These are phyloP conservation scores for Lycaena phlaeas DNA, from an alignment of 2,888 invertebrate genomes.

Conservation along the genomic window DNA sequence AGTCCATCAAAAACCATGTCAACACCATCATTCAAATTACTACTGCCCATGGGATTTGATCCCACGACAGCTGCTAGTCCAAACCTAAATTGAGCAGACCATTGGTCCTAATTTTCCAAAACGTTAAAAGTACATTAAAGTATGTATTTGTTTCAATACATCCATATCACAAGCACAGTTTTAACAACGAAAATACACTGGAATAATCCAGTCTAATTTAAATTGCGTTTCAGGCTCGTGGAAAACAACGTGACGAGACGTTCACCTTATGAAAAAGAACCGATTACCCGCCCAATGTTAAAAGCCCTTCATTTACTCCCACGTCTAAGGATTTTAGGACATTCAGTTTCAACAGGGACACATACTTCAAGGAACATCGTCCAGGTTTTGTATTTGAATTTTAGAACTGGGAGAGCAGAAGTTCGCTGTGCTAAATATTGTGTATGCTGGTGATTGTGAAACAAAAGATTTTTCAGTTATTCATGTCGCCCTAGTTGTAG, in stretches of 20 bases:
- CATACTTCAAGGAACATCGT: background rate
- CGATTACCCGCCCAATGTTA: conserved; percentile 13
- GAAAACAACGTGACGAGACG: conserved; percentile 29
- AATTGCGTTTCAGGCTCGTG: conserved; percentile 24
- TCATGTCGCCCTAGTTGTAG: conserved; percentile 5
- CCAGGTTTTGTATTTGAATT: background rate
- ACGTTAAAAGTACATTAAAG: background rate
- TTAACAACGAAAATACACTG: background rate
- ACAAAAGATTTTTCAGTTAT: background rate
- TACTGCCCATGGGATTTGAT: too few relatives aligned
- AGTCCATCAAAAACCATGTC: too few relatives aligned
- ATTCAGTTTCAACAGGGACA: background rate
- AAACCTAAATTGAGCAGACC: too few relatives aligned
- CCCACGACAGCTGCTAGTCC: too few relatives aligned
- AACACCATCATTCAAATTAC: too few relatives aligned
- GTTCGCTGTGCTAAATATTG: background rate
- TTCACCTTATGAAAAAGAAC: conserved; percentile 23
- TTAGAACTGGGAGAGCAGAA: background rate
- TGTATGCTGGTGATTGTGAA: background rate
- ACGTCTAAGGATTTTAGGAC: background rate
- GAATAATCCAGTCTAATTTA: conserved; percentile 16
- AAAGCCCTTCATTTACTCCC: conserved; percentile 1
- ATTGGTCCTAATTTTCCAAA: too few relatives aligned
- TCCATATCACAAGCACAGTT: background rate
- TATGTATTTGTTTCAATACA: background rate